Conservation (phyloP, 2,113 vertebrate genomes). For the Litocranius walleri region DNA sequence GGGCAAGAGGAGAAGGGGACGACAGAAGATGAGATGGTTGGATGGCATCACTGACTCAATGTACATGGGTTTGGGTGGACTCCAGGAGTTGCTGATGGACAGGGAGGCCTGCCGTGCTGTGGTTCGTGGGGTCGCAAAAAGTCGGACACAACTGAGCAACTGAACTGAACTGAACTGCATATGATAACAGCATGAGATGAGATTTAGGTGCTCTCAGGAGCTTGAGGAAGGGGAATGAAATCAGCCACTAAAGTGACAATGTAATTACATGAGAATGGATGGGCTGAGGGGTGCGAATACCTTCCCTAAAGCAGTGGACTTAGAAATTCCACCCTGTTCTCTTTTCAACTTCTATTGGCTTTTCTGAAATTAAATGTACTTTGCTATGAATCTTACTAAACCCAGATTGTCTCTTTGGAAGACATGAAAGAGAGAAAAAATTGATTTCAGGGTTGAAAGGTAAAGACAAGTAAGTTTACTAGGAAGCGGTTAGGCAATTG, state of each 20-base stretch:
- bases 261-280: conserved; percentile 26
- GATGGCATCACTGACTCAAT: not conserved
- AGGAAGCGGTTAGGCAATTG: not conserved
- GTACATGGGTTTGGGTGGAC: not conserved
- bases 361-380: conserved; percentile 3
- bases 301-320: not conserved
- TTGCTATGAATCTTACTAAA: not conserved
- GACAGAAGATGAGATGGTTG: not conserved
- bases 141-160: not conserved
- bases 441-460: not conserved
- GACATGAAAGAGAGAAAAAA: not conserved
- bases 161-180: not conserved
- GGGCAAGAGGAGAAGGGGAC: not conserved
- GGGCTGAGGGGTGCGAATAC: not conserved
- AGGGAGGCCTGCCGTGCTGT: not conserved
- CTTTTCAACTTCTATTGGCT: not conserved
- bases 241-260: conserved; percentile 31
- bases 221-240: conserved; percentile 50
- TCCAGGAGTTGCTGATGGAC: not conserved
- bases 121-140: accelerated
- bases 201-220: conserved; percentile 51
- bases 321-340: not conserved
- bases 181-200: conserved; percentile 62
- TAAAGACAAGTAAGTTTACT: not conserved
- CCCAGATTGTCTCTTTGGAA: not conserved